Evolutionary conservation across 2,888 invertebrate genomes (phyloP), one percentile per base, ranked within the genome.

Genomic region (Drosophila neotestacea): DNA sequence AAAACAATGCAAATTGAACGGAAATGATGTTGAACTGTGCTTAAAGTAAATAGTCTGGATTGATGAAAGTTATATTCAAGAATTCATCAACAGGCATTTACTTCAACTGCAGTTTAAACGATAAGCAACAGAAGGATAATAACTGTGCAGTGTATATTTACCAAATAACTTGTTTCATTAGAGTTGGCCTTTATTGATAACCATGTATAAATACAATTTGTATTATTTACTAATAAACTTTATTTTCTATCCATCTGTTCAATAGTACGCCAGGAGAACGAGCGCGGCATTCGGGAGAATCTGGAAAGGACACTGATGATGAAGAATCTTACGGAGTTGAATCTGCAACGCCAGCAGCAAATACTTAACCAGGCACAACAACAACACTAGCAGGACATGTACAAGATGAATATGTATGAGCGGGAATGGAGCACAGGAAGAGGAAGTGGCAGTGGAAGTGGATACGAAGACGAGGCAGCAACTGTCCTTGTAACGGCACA

Each of bases 241-340:
- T 5, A 11, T 48, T 6, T 16, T 10, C 6, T 28, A 13, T 36
- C 10, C 44, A 51, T 59, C 11, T 42, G 30, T 93, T 94, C 94
- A 59, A 83, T 95, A 97, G 97, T 97, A 92, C 96, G 97, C 88
- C 96, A 96, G 93, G 96, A 97, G 94, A 97, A 97, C 94, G 96
- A 97, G 94, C 96, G 96, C 93, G 94, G 96, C 93, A 94, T 96
- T 94, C 94, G 94, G 92, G 96, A 96, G 93, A 96, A 95, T 87
- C 94, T 95, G 92, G 95, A 95, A 70, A 90, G 93, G 55, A 92
- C 90, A 41, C 81, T 91, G 67, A 91, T 91, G 83, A 90, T 90
- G 79, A 92, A 91, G 83, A 93, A 93, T 75, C 90, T 90, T 41
- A 92, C 92, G 47, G 93, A 93, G 71, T 69, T 88, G 69, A 78